A percentile compares a stretch with the other conserved stretches of the same genome.
These are phyloP conservation scores for Smithornis capensis DNA, from an alignment of 2,113 vertebrate genomes.

Conservation along the genomic window DNA sequence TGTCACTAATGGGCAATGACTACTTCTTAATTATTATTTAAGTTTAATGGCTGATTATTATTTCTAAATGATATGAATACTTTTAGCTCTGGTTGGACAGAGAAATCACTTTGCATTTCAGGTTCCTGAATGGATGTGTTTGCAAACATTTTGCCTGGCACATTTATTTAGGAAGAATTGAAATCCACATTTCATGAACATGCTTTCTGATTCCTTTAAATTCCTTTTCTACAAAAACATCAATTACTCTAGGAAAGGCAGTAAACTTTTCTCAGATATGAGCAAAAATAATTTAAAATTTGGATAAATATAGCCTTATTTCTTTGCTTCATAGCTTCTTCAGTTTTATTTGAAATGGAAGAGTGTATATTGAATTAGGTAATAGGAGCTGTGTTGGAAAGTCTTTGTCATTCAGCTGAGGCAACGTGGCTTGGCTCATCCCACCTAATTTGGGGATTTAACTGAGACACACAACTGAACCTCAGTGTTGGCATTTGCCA, in stretches of 20 bases:
- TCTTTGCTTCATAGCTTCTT: slow-evolving; percentile 2
- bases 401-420: neutral
- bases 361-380: neutral
- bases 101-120: neutral
- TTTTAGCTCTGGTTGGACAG: neutral
- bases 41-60: slow-evolving; percentile 24
- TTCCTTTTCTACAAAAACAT: neutral
- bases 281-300: slow-evolving; percentile 32
- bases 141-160: neutral
- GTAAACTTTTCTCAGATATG: neutral
- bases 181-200: neutral
- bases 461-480: neutral
- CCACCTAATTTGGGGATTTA: neutral
- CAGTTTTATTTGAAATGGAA: slow-evolving; percentile 13
- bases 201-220: neutral
- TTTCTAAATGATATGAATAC: neutral
- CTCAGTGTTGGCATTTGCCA: neutral
- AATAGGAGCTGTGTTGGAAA: neutral
- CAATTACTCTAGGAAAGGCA: neutral
- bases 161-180: neutral
- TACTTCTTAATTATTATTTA: slow-evolving; percentile 33
- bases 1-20: slow-evolving; percentile 18
- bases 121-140: neutral
- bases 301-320: neutral
- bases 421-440: neutral